Evolutionary conservation across 35 echinoderm and acorn worm species (phyloP), one percentile per base, ranked within the genome.

Genomic region (Apostichopus parvimensis): DNA sequence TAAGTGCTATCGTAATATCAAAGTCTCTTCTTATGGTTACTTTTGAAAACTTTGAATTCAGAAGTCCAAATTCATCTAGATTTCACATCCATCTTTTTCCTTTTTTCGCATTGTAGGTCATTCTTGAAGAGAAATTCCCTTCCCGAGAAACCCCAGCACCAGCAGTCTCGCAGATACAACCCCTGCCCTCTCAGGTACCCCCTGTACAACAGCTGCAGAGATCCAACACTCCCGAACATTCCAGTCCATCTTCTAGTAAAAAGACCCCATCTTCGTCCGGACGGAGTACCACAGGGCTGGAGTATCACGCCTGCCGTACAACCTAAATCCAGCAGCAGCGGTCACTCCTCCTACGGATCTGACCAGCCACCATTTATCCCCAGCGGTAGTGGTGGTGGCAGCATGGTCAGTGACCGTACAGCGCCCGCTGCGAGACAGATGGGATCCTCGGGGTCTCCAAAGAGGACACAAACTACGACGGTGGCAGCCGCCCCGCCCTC

Each of bases 301-400:
- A 85, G 17, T 7, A 81, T 94, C n/a, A 56, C 95, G 14, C 82
- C 93, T 15, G 66, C 90, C 13, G 25, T 89, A 8, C 64, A 92
- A 57, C 55, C 90, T 82, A 15, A 79, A 57, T 12, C 61, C 7
- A 88, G 86, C 25, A 61, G 58, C 12, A 45, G 34, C 34, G 64
- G 64, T 18, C 86, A 88, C 10, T 58, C 61, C 6, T 88, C 86
- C 11, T 88, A 88, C 72, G 86, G 86, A 54, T 88, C 86, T 14
- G 86, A 73, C 58, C 86, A 88, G 62, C 61, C 34, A 7, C 86
- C 86, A 14, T 88, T 88, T 52, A 26, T 88, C 57, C 86, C 65
- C 1, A 82, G 45, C 9, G 18, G 55, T 52, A 64, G 62, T n/a
- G 34, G 34, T 45, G 34, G 34, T 0, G 3, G 34, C 3, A n/a